Evolutionary conservation across 1,140 invertebrate species (phyloP).

Genomic region (Geopemphigus sp.): DNA sequence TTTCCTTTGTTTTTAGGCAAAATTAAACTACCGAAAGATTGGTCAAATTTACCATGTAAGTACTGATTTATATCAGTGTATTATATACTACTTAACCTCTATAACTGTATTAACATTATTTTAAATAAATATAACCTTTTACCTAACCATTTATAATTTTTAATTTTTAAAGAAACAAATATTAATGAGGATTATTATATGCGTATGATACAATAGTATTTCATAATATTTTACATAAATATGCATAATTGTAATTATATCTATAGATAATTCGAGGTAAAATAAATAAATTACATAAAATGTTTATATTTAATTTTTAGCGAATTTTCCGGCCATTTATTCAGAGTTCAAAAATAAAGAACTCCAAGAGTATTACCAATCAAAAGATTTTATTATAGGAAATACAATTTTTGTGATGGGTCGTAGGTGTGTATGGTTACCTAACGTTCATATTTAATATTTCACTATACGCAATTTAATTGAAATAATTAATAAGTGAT

Average conservation of each 20-base stretch:
- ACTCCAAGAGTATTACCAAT: conserved; percentile 67
- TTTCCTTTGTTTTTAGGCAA: conserved; percentile 70
- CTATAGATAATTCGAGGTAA: no score
- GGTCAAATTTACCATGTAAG: conserved; percentile 66
- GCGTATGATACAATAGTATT: no score
- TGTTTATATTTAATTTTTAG: conserved; percentile 27
- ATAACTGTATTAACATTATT: no score
- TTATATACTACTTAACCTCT: no score
- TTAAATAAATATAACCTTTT: no score
- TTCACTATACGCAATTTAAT: not conserved
- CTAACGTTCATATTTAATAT: not conserved
- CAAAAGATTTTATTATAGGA: conserved; percentile 73
- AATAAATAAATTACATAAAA: no score
- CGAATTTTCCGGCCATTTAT: conserved; percentile 26
- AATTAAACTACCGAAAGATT: conserved; percentile 76
- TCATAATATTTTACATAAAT: no score
- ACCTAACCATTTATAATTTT: no score
- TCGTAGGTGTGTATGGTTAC: conserved; percentile 56
- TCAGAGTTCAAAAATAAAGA: not conserved
- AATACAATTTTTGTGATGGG: conserved; percentile 67
- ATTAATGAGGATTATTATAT: no score
- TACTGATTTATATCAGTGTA: not conserved
- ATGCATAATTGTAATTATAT: no score
- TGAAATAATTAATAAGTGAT: not conserved
- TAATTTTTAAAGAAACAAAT: no score